These are phyloP conservation scores for Drosophila paranaensis DNA, from an alignment of 2,888 invertebrate species.

Conservation along the genomic window DNA sequence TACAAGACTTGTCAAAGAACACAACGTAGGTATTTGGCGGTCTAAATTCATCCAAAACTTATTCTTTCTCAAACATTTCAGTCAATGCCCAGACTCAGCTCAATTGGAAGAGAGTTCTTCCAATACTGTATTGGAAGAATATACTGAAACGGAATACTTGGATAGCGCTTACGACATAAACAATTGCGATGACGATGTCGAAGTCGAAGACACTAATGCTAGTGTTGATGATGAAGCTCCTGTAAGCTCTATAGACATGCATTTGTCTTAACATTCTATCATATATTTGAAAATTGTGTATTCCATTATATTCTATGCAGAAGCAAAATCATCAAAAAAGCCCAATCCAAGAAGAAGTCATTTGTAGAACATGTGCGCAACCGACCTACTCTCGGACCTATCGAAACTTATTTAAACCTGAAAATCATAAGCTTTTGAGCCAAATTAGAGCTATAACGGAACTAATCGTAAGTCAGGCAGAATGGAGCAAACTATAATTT, in stretches of 20 bases:
- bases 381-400: conserved; percentile 16
- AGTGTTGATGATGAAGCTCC: background rate
- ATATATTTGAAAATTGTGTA: background rate
- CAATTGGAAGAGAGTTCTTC: conserved; percentile 2
- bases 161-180: conserved; percentile 21
- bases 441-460: conserved; percentile 50
- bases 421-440: conserved; percentile 29
- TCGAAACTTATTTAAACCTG: conserved; percentile 37
- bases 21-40: conserved; percentile 1
- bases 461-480: conserved; percentile 31
- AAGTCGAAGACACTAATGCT: conserved; percentile 2
- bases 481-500: background rate
- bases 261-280: background rate
- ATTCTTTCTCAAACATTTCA: background rate
- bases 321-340: background rate
- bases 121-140: conserved; percentile 23
- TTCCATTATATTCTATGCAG: conserved; percentile 3
- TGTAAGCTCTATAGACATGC: background rate
- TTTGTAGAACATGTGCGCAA: conserved; percentile 57
- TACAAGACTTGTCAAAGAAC: conserved; percentile 25
- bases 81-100: conserved; percentile 11
- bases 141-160: conserved; percentile 42
- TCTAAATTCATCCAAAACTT: background rate
- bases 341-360: background rate
- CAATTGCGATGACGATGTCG: conserved; percentile 4